phyloP scores from a whole-genome alignment of 2,113 vertebrate genomes.

The Tyto alba region DNA sequence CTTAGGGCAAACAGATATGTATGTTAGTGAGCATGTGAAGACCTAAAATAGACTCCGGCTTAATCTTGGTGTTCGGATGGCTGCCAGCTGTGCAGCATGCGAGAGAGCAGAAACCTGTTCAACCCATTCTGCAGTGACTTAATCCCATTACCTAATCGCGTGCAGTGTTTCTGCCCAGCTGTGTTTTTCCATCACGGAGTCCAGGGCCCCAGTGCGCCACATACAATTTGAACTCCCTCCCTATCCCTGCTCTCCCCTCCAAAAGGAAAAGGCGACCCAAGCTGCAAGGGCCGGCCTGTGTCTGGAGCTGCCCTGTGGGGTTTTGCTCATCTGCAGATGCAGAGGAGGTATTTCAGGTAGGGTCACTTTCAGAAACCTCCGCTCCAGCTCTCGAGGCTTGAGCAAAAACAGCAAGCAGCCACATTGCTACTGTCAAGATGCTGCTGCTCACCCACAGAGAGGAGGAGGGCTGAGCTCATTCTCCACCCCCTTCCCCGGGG shows the following conservation, averaged over 20 bases:
- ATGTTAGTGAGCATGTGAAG: background rate
- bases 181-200: slow-evolving; percentile 42
- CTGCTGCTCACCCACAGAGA: background rate
- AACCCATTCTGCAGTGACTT: slow-evolving; percentile 39
- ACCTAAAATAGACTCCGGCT: slow-evolving; percentile 43
- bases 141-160: slow-evolving; percentile 54
- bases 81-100: background rate
- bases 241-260: background rate
- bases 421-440: background rate
- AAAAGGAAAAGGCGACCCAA: background rate
- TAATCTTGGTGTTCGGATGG: background rate
- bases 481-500: slow-evolving; percentile 12
- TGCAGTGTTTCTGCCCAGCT: slow-evolving; percentile 14
- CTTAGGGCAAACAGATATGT: slow-evolving; percentile 25
- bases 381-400: background rate
- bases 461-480: background rate
- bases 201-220: background rate
- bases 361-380: background rate
- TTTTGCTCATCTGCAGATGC: accelerated
- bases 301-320: accelerated
- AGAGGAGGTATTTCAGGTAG: background rate
- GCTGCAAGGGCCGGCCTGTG: background rate
- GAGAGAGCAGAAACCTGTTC: slow-evolving; percentile 35
- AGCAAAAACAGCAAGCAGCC: background rate
- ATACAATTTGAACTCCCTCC: background rate